Evolutionary conservation across 2,113 vertebrate species (phyloP), one percentile per base, ranked within the genome.

Genomic region (Porphyrio hochstetteri): DNA sequence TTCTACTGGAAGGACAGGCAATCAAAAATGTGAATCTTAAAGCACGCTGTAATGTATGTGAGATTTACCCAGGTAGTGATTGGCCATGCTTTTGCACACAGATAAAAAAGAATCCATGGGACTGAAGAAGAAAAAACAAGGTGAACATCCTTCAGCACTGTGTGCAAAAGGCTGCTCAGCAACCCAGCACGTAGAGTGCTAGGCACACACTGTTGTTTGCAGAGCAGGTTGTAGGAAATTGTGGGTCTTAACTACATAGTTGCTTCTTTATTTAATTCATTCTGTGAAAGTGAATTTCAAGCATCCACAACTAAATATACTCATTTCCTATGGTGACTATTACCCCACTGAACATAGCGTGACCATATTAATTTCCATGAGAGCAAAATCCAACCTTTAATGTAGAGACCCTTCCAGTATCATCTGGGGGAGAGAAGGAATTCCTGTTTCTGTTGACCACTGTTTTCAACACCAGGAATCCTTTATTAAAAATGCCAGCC

Each of bases 401-500:
- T 4, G 44, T 20, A 27, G 13, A 36, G 35, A 92, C 27, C 16
- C 24, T 59, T 61, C 40, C 80, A 81, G 18, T 9, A 57, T 72
- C 28, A 60, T 24, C 44, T 59, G 59, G 36, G 19, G 19, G 10
- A 82, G 44, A 40, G 48, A 60, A 80, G 64, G 75, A 50, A 83
- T 93, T 61, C 77, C 13, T 70, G 55, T 3, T 76, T 44, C 90
- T 93, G 35, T 10, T 68, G 63, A 88, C 40, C 16, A 7, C 29
- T 74, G 63, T 74, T 92, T 92, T 93, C 96, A 96, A 59, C 71
- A 70, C 50, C 24, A 65, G 55, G 36, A 80, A 67, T 67, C 60
- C 64, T 56, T 77, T 29, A 36, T 83, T 60, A 28, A 76, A 78
- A 46, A 44, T 68, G 72, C 53, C 44, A 40, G 67, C 42, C 25